A percentile compares a stretch with the other conserved stretches of the same genome.
Evolutionary conservation across 2,113 vertebrate species (phyloP).

Genomic region (Antechinus flavipes): DNA sequence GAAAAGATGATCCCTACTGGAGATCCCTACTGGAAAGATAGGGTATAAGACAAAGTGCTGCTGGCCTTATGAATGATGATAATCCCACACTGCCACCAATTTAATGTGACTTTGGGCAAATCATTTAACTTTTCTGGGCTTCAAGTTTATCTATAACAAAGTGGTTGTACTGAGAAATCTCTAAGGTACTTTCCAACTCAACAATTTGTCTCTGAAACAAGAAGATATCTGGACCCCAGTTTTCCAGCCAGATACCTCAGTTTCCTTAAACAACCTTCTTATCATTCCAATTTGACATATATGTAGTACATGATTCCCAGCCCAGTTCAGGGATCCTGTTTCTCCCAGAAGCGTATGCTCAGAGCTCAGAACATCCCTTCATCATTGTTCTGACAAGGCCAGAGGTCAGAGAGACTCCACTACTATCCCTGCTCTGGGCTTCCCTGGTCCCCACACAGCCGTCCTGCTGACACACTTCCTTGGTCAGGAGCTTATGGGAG

Average conservation of each 20-base stretch:
- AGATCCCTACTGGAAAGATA: not conserved
- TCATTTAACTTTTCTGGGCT: not conserved
- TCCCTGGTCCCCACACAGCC: constrained; percentile 55
- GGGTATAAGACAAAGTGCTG: not conserved
- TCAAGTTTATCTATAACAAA: not conserved
- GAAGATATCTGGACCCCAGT: not conserved
- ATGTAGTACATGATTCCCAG: not conserved
- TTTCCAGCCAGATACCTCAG: not conserved
- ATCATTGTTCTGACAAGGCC: constrained; percentile 51
- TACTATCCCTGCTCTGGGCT: constrained; percentile 67
- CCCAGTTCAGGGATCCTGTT: not conserved
- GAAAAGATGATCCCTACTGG: not conserved
- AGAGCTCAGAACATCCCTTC: constrained; percentile 53
- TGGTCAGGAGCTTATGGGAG: constrained; percentile 61
- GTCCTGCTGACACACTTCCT: constrained; percentile 72
- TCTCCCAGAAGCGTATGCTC: constrained; percentile 25
- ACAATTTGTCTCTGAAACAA: not conserved
- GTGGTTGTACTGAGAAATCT: not conserved
- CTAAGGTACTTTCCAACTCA: not conserved
- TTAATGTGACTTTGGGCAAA: not conserved
- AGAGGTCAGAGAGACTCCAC: constrained; percentile 10
- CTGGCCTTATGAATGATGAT: not conserved
- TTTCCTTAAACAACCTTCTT: constrained; percentile 25
- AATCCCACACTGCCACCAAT: not conserved
- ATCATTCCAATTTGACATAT: not conserved